phyloP scores from a whole-genome alignment of 2,113 vertebrate genomes.

The Silurus meridionalis region DNA sequence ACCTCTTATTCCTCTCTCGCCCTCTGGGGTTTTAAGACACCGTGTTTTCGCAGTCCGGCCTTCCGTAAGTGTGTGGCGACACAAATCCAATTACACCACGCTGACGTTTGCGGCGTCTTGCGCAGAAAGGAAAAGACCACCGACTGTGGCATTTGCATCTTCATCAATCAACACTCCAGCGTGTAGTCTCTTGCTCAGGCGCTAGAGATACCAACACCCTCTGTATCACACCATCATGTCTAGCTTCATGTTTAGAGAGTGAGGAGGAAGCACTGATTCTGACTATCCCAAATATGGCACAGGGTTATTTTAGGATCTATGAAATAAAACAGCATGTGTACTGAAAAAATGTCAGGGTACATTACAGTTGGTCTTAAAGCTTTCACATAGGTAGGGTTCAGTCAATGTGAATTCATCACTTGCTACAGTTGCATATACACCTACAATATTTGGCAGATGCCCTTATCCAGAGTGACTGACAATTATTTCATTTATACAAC shows the following conservation, averaged over 20 bases:
- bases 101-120: background rate
- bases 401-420: background rate
- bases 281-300: background rate
- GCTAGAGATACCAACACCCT: background rate
- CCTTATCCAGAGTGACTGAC: too few species aligned
- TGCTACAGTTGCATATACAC: background rate
- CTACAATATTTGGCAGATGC: too few species aligned
- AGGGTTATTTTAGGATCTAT: background rate
- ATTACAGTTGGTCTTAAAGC: background rate
- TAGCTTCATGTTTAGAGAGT: background rate
- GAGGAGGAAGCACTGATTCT: background rate
- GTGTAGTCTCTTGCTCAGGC: background rate
- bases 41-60: conserved; percentile 22
- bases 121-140: conserved; percentile 17
- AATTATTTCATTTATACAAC: too few species aligned
- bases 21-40: conserved; percentile 41
- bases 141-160: conserved; percentile 36
- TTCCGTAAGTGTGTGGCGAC: conserved; percentile 49
- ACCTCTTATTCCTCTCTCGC: conserved; percentile 24
- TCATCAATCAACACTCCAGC: conserved; percentile 14
- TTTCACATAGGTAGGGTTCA: background rate
- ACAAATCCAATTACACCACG: conserved; percentile 54
- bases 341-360: background rate
- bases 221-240: background rate
- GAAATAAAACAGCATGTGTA: background rate